phyloP scores from a whole-genome alignment of 1,140 invertebrate genomes.

The Oryzaephilus surinamensis region DNA sequence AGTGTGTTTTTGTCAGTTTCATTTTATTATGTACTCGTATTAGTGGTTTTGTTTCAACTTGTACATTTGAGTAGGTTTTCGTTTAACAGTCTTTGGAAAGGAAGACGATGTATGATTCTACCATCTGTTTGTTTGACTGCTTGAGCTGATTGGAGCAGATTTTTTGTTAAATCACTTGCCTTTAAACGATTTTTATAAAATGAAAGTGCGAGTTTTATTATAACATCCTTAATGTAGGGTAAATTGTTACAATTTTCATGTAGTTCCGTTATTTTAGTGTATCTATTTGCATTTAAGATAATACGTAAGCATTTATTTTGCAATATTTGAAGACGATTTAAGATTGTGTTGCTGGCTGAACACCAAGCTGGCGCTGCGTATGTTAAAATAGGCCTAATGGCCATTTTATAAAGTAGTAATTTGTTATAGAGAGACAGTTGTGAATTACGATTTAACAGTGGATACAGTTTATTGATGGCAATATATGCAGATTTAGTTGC shows the following conservation, averaged over 20 bases:
- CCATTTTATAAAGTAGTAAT: neutral
- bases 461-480: neutral
- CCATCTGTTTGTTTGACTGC: too few species aligned
- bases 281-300: neutral
- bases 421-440: neutral
- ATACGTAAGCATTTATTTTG: constrained; percentile 3
- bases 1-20: too few species aligned
- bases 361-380: constrained; percentile 2
- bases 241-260: neutral
- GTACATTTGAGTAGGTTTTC: too few species aligned
- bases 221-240: neutral
- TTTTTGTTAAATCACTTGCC: neutral
- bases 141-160: too few species aligned
- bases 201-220: neutral
- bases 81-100: too few species aligned
- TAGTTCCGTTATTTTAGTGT: constrained; percentile 1
- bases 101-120: too few species aligned
- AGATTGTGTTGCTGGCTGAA: neutral
- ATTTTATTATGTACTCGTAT: too few species aligned
- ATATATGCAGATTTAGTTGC: neutral
- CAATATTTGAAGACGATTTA: neutral
- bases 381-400: constrained; percentile 1
- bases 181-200: neutral
- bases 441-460: neutral
- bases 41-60: too few species aligned